Conservation (phyloP, 2,888 invertebrate genomes). For the Campoplex capitator region DNA sequence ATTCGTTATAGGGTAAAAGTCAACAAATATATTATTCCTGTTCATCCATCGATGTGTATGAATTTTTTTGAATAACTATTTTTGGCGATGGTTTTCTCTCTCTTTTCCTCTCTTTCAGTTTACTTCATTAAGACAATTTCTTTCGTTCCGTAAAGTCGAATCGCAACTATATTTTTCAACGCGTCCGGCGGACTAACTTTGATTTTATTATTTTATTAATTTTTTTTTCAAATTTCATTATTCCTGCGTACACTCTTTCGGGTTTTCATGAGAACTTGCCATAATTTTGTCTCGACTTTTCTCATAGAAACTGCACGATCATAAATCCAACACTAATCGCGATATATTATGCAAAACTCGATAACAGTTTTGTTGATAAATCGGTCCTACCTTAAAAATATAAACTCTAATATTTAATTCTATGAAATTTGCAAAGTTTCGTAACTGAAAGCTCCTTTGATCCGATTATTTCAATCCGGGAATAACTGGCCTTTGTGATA, state of each 20-base stretch:
- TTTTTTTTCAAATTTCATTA: no score
- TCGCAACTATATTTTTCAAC: no score
- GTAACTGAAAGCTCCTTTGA: conserved; percentile 25
- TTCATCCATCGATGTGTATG: background rate
- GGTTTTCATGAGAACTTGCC: no score
- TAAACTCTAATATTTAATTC: background rate
- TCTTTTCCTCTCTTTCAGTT: background rate
- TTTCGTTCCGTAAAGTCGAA: background rate
- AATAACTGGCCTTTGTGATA: conserved; percentile 46
- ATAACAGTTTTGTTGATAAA: background rate
- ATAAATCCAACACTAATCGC: no score
- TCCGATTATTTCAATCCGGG: conserved; percentile 41
- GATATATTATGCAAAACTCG: background rate
- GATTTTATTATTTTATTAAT: no score
- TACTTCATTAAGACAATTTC: background rate
- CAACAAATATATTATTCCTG: conserved; percentile 15
- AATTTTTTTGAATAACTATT: background rate
- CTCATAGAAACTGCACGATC: no score
- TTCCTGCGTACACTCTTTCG: no score
- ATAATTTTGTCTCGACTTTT: no score
- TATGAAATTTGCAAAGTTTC: background rate
- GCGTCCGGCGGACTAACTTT: no score
- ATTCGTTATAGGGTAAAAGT: conserved; percentile 36
- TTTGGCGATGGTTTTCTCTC: background rate
- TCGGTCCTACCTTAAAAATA: background rate